Evolutionary conservation across 1,140 invertebrate genomes (phyloP).

Genomic region (Zaprionus lachaisei): DNA sequence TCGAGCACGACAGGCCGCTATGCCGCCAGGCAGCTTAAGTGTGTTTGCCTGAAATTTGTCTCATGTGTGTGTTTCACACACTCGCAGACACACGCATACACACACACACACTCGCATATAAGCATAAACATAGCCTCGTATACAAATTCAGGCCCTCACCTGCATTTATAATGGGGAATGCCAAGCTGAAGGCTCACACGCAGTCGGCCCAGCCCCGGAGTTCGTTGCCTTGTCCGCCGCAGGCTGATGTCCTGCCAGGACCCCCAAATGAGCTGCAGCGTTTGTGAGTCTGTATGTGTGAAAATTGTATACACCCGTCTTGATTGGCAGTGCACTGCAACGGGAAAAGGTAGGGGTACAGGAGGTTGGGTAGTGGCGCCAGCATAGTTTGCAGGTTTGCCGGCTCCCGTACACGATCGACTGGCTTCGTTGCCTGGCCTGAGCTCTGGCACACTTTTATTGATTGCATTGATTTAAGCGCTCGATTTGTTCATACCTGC

Average conservation of each 20-base stretch:
- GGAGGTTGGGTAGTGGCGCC: background rate
- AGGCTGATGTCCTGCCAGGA: slow-evolving; percentile 42
- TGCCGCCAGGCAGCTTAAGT: slow-evolving; percentile 31
- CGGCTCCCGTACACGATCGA: slow-evolving; percentile 10
- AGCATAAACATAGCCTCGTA: background rate
- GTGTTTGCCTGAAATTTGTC: slow-evolving; percentile 75
- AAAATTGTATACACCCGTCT: slow-evolving; percentile 55
- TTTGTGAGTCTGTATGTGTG: slow-evolving; percentile 26
- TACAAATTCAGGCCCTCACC: slow-evolving; percentile 39
- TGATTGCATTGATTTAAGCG: slow-evolving; percentile 78
- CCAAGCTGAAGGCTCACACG: slow-evolving; percentile 39
- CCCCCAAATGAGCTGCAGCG: slow-evolving; percentile 55
- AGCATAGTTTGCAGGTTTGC: background rate
- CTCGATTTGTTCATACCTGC: slow-evolving; percentile 54
- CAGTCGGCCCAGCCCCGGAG: slow-evolving; percentile 25
- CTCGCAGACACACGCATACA: slow-evolving; percentile 5
- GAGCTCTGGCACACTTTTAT: slow-evolving; percentile 60
- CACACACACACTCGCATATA: background rate
- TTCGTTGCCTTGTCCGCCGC: slow-evolving; percentile 63
- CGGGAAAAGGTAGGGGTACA: background rate
- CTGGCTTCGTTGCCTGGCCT: background rate
- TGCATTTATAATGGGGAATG: slow-evolving; percentile 61
- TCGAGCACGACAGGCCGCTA: background rate
- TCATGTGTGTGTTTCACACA: slow-evolving; percentile 64
- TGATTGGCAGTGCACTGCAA: slow-evolving; percentile 64